Percentiles rank a stretch among this genome's conserved stretches.
These are phyloP conservation scores for Alloplasta piceator DNA, from an alignment of 2,888 invertebrate species.

Conservation along the genomic window DNA sequence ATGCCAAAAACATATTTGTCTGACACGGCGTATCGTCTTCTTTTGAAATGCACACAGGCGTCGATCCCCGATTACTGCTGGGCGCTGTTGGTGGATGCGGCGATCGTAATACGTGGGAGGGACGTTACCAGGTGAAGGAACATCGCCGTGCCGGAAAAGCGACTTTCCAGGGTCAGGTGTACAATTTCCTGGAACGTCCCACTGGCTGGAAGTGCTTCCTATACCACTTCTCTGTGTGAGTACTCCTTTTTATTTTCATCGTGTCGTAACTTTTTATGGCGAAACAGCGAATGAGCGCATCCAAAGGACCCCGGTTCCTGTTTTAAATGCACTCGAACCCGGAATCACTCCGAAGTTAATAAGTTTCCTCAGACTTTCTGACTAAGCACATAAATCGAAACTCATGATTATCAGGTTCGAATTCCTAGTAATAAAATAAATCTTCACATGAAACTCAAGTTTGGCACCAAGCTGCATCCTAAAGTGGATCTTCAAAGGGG, in stretches of 20 bases:
- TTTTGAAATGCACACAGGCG: slow-evolving; percentile 70
- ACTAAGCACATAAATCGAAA: neutral
- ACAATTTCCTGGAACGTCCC: slow-evolving; percentile 93
- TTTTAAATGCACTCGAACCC: neutral
- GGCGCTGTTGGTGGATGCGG: slow-evolving; percentile 81
- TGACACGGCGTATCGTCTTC: neutral
- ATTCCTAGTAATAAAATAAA: too few relatives aligned
- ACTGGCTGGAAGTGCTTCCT: slow-evolving; percentile 93
- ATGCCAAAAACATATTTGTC: too few relatives aligned
- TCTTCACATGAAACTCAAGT: too few relatives aligned
- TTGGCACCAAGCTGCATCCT: neutral
- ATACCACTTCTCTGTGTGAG: slow-evolving; percentile 92
- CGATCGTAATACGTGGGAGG: slow-evolving; percentile 85
- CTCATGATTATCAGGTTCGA: neutral
- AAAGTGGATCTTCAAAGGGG: neutral
- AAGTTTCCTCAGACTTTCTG: neutral
- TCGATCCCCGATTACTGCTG: slow-evolving; percentile 80
- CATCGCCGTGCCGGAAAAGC: slow-evolving; percentile 87
- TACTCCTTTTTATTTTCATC: slow-evolving; percentile 74
- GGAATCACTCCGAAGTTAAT: neutral
- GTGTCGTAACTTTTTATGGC: slow-evolving; percentile 14
- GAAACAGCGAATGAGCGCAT: neutral
- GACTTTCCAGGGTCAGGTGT: slow-evolving; percentile 91
- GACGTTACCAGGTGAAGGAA: slow-evolving; percentile 86
- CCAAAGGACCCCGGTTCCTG: neutral